Evolutionary conservation across 2,113 vertebrate genomes (phyloP), one percentile per base, ranked within the genome.

Genomic region (Pelobates fuscus): DNA sequence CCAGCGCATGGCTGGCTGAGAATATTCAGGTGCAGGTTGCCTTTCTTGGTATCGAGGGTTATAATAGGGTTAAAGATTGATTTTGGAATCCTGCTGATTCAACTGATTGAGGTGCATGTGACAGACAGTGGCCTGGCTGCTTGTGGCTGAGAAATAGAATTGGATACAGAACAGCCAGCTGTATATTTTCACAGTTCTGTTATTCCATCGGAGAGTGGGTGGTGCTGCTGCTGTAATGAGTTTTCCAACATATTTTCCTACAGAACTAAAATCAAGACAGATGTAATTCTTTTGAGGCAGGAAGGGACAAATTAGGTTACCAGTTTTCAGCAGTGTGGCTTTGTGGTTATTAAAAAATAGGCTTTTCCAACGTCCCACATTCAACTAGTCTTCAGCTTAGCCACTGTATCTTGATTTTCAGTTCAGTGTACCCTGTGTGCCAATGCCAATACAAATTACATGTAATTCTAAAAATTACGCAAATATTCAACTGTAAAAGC

Each of bases 281-380:
- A 10, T 30, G 15, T 62, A 27, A 23, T 21, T 20, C 54, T 60
- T 17, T 20, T n/a, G 70, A 12, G 27, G 49, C n/a, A 18, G 18
- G 8, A 18, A 55, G 15, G 30, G 62, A 23, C 20, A 49, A 65
- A 37, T 66, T 43, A 66, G 57, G 65, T 74, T 66, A 65, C 71
- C 14, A 44, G 71, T 49, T 66, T 66, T 74, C 62, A 74, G 71
- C 71, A 74, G 24, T 66, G 43, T 66, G 65, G 18, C 49, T 65
- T 65, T 65, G 49, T 65, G 44, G n/a, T 46, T 44, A 44, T 3
- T 24, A 64, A 26, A 41, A 29, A 26, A 66, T 10, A 49, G 49
- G 30, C 54, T 74, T 74, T 71, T 58, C 62, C 71, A 44, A 17
- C 21, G 46, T 46, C 63, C 49, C 52, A 29, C 41, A 15, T 29